phyloP scores from a whole-genome alignment of 2,888 invertebrate genomes.

The Nomada hirtipes region DNA sequence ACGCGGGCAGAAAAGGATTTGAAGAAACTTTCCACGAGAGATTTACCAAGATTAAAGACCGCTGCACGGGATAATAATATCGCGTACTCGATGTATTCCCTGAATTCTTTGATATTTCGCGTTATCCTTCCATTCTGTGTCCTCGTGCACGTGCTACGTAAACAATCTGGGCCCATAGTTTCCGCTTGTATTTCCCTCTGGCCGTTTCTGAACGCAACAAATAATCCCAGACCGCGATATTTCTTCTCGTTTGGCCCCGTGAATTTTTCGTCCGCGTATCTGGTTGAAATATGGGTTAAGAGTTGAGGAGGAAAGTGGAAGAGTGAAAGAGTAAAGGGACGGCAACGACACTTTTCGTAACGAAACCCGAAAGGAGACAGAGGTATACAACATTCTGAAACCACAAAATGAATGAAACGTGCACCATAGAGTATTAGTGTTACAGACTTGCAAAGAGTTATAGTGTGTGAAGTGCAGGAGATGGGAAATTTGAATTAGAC shows the following conservation, averaged over 20 bases:
- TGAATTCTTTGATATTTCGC: neutral
- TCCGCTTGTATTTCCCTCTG: neutral
- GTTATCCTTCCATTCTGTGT: neutral
- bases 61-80: neutral
- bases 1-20: neutral
- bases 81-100: neutral
- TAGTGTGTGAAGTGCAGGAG: neutral
- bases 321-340: neutral
- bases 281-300: too few species aligned
- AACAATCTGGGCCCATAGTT: neutral
- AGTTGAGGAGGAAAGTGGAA: too few species aligned
- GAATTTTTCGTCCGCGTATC: too few species aligned
- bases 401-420: too few species aligned
- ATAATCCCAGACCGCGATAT: slow-evolving; percentile 23
- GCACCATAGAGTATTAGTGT: too few species aligned
- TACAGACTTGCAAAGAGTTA: neutral
- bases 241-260: slow-evolving; percentile 29
- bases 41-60: slow-evolving; percentile 11
- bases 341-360: too few species aligned
- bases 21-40: neutral
- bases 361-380: too few species aligned
- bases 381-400: too few species aligned
- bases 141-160: neutral
- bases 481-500: neutral
- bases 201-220: slow-evolving; percentile 20